phyloP scores from a whole-genome alignment of 2,113 vertebrate genomes.

The Mobula hypostoma region DNA sequence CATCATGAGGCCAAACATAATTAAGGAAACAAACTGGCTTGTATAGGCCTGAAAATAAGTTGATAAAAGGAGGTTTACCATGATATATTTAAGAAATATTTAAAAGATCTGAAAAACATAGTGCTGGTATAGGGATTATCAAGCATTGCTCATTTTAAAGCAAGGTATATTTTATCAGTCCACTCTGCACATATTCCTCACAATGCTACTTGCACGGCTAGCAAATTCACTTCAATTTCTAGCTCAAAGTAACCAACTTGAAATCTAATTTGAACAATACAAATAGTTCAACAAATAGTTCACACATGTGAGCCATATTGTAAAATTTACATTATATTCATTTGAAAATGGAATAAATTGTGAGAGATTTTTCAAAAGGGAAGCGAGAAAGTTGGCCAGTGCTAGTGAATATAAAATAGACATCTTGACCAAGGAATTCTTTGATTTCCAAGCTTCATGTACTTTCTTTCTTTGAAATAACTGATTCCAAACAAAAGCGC shows the following conservation, averaged over 20 bases:
- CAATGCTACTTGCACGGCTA: background rate
- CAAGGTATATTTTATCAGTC: background rate
- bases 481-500: background rate
- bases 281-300: background rate
- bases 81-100: background rate
- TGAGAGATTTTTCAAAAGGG: background rate
- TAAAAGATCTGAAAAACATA: too few species aligned
- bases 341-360: background rate
- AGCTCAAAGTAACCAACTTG: background rate
- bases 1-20: constrained; percentile 92
- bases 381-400: background rate
- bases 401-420: background rate
- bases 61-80: background rate
- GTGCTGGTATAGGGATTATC: background rate
- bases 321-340: too few species aligned
- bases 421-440: too few species aligned
- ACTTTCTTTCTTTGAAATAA: background rate
- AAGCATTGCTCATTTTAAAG: background rate
- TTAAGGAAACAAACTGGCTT: constrained; percentile 85
- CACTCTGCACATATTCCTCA: background rate
- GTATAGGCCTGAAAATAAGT: constrained; percentile 76
- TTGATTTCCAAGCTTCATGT: background rate
- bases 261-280: background rate
- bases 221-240: background rate
- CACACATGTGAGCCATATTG: background rate